Conservation (phyloP, 2,888 invertebrate species). For the Cephus rjabovi region DNA sequence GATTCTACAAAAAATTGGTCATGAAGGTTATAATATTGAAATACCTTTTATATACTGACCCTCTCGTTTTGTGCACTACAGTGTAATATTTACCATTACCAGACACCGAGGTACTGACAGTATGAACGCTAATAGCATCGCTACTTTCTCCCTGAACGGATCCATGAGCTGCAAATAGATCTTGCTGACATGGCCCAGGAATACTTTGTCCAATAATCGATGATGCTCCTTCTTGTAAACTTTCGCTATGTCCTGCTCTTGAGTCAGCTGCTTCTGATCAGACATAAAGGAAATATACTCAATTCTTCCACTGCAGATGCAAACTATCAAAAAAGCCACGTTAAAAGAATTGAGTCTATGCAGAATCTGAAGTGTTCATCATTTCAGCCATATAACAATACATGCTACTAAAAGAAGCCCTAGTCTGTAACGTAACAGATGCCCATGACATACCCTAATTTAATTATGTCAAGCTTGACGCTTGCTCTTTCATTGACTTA, state of each 20-base stretch:
- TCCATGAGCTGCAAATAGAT: slow-evolving; percentile 52
- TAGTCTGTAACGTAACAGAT: slow-evolving; percentile 57
- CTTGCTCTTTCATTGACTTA: no score
- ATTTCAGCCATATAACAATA: slow-evolving; percentile 21
- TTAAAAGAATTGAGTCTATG: not conserved
- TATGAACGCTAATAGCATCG: slow-evolving; percentile 61
- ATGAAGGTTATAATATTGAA: not conserved
- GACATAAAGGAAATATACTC: slow-evolving; percentile 10
- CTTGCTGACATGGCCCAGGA: slow-evolving; percentile 47
- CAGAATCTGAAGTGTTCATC: not conserved
- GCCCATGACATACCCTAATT: slow-evolving; percentile 52
- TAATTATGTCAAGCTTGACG: slow-evolving; percentile 50
- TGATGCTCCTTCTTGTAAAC: slow-evolving; percentile 46
- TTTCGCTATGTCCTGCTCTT: slow-evolving; percentile 52
- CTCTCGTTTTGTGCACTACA: not conserved
- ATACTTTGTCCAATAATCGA: slow-evolving; percentile 46
- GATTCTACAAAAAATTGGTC: slow-evolving; percentile 48
- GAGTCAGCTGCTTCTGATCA: slow-evolving; percentile 54
- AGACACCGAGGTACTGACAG: slow-evolving; percentile 61
- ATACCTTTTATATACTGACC: not conserved
- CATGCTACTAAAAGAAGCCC: slow-evolving; percentile 56
- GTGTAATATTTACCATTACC: slow-evolving; percentile 55
- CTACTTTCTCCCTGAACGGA: slow-evolving; percentile 56
- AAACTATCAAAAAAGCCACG: not conserved
- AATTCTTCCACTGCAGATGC: not conserved